These are phyloP conservation scores for Sebastolobus altivelis DNA, from an alignment of 2,797 vertebrate species.

Conservation along the genomic window DNA sequence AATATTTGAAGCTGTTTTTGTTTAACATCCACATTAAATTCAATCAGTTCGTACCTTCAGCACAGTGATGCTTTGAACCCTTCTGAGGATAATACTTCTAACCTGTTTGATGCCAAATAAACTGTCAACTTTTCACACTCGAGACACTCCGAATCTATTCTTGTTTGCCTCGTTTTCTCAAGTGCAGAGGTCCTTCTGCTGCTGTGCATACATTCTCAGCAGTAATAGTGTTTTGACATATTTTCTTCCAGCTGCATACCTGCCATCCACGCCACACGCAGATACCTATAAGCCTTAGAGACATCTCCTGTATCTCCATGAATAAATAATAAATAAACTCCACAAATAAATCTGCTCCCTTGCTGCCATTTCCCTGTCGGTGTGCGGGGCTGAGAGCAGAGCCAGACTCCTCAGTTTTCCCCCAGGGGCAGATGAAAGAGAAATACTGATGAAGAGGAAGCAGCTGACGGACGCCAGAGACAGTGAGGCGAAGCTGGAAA, in stretches of 20 bases:
- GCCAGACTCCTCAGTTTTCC: constrained; percentile 28
- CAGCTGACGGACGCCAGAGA: constrained; percentile 38
- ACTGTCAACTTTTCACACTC: not conserved
- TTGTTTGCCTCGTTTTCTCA: not conserved
- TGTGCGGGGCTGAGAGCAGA: constrained; percentile 20
- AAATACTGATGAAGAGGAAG: constrained; percentile 44
- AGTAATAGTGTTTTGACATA: constrained; percentile 24
- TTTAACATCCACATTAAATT: not conserved
- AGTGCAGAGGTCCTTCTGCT: not conserved
- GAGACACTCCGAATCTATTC: constrained; percentile 3
- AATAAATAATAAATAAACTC: constrained; percentile 4
- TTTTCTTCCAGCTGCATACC: not conserved
- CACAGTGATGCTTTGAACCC: not conserved
- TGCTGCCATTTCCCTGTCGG: constrained; percentile 16
- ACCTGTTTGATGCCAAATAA: not conserved
- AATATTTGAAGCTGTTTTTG: constrained; percentile 1
- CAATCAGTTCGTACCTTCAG: not conserved
- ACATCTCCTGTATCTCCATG: constrained; percentile 13
- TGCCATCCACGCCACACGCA: not conserved
- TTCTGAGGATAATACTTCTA: not conserved
- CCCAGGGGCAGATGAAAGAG: constrained; percentile 51
- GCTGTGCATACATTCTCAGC: constrained; percentile 1
- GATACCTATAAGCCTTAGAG: constrained; percentile 5
- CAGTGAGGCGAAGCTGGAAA: constrained; percentile 28
- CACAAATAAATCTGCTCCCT: constrained; percentile 38